Evolutionary conservation across 2,888 invertebrate species (phyloP).

Genomic region (Chymomyza fuscimana): DNA sequence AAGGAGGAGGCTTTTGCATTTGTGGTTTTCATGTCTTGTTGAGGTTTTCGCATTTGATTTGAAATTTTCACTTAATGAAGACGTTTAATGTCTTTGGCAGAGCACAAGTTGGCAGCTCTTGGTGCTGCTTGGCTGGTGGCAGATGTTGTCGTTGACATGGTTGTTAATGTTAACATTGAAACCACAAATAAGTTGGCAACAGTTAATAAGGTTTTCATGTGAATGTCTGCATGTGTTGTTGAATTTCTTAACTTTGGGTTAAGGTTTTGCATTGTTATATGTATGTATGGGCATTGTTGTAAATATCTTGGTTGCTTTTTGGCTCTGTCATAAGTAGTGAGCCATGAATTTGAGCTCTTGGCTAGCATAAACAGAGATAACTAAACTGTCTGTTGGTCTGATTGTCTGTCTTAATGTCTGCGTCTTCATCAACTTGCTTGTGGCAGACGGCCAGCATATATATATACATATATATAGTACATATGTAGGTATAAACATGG

Average conservation of each 20-base stretch:
- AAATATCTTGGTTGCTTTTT: neutral
- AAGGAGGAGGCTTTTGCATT: neutral
- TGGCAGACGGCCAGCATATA: neutral
- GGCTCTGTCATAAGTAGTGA: conserved; percentile 19
- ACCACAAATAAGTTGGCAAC: neutral
- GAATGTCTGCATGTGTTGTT: neutral
- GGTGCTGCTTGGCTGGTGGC: too few relatives aligned
- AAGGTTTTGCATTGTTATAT: conserved; percentile 7
- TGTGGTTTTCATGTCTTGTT: conserved; percentile 19
- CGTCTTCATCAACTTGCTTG: neutral
- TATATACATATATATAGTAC: too few relatives aligned
- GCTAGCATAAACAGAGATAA: neutral
- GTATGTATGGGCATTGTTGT: neutral
- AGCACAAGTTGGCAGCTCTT: too few relatives aligned
- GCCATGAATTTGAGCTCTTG: conserved; percentile 17
- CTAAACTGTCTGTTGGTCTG: neutral
- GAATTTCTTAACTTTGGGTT: neutral
- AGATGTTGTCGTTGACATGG: neutral
- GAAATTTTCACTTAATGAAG: conserved; percentile 35
- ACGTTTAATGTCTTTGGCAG: conserved; percentile 20
- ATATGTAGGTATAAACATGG: neutral
- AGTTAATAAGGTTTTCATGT: neutral
- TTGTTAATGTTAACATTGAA: conserved; percentile 6
- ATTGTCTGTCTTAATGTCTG: neutral
- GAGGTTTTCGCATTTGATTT: conserved; percentile 17